Evolutionary conservation across 2,888 invertebrate species (phyloP), one percentile per base, ranked within the genome.

Genomic region (Leucoma salicis): DNA sequence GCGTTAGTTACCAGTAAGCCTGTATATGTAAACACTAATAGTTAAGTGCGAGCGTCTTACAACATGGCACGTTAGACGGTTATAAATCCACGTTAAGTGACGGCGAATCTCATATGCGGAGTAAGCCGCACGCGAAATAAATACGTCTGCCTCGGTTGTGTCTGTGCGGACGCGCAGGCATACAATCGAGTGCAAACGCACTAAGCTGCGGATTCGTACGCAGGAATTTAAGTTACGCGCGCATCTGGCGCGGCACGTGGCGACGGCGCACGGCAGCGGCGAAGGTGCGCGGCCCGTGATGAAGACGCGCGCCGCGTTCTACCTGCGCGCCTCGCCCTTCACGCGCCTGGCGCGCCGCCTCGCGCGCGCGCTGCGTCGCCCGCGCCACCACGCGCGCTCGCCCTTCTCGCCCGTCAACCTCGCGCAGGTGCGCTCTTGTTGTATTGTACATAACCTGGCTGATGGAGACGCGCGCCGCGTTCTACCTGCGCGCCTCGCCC

Each of bases 301-400:
- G 97, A 98, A 98, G 91, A 98, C 98, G 39, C 93, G 98, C 71
- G 97, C 98, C 59, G 98, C 98, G 47, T 98, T 99, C 91, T 98
- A 97, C 91, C 91, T 98, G 73, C 95, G 96, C 80, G 97, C 96
- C 40, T 97, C 97, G 69, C 94, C 96, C 45, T 92, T 97, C 76
- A 97, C 98, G 47, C 93, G 97, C 63, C 93, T 97, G 53, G 97
- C 98, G 40, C 93, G 98, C 49, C 92, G 96, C 53, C 91, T 98
- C 53, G 96, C 97, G 80, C 92, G 95, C 60, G 94, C 95, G 63
- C 93, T 96, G 67, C 93, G 95, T 65, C 84, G 86, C 92, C 95
- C 97, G 3, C 85, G 96, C 13, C 97, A 97, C 85, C 95, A 96
- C 49, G 97, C 98, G 51, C 92, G 98, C 63, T 95, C 96, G 66